Percentiles rank a stretch among this genome's conserved stretches.
These are phyloP conservation scores for Apistogramma diplotaenia DNA, from an alignment of 2,113 vertebrate species.

Conservation along the genomic window DNA sequence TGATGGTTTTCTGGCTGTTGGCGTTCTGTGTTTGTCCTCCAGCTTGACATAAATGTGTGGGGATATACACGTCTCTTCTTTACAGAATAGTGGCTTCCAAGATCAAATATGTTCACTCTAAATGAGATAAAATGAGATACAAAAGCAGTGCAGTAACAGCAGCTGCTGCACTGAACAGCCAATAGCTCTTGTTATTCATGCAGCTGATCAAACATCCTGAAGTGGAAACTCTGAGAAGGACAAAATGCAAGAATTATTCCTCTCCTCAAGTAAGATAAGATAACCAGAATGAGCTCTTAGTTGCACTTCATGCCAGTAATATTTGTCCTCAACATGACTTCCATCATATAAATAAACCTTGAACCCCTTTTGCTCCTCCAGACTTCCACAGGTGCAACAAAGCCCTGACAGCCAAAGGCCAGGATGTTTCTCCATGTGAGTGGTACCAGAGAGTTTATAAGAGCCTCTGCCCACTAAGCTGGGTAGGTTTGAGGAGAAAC, in stretches of 20 bases:
- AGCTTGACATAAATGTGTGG: neutral
- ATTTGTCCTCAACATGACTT: neutral
- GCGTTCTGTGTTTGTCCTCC: neutral
- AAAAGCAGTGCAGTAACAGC: neutral
- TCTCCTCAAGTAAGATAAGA: neutral
- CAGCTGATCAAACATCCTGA: neutral
- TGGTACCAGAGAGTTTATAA: constrained; percentile 80
- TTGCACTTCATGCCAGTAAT: neutral
- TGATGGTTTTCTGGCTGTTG: neutral
- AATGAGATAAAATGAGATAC: neutral
- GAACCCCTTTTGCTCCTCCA: neutral
- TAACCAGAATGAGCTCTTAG: neutral
- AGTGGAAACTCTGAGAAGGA: neutral
- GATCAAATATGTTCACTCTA: too few relatives aligned
- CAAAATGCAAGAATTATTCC: neutral
- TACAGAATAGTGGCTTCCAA: too few relatives aligned
- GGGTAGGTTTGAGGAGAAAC: constrained; percentile 54
- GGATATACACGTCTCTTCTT: neutral
- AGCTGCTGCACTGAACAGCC: neutral
- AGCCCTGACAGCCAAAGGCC: constrained; percentile 70
- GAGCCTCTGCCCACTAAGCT: constrained; percentile 73
- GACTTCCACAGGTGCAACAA: constrained; percentile 85
- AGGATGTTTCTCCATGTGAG: constrained; percentile 72
- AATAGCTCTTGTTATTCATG: neutral
- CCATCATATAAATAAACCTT: neutral